Percentiles rank a stretch among this genome's conserved stretches.
These are phyloP conservation scores for Baronia brevicornis DNA, from an alignment of 2,888 invertebrate species.

Conservation along the genomic window DNA sequence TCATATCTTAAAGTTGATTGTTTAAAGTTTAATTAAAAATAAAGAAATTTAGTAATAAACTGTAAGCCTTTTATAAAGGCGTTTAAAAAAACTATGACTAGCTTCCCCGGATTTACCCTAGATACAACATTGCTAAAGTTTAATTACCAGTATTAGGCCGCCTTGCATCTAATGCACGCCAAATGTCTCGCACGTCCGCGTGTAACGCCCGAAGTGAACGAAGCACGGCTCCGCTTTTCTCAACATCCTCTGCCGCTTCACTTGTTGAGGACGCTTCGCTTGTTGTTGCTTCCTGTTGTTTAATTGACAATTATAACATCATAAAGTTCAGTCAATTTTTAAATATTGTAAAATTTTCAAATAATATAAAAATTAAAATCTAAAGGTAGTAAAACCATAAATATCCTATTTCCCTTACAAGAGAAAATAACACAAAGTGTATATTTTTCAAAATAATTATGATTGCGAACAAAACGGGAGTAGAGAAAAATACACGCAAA, in stretches of 20 bases:
- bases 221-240: conserved; percentile 51
- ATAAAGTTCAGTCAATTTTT: background rate
- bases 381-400: too few relatives aligned
- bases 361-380: background rate
- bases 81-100: too few relatives aligned
- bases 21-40: background rate
- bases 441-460: too few relatives aligned
- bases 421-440: too few relatives aligned
- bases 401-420: too few relatives aligned
- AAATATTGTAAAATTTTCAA: background rate
- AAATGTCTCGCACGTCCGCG: conserved; percentile 36
- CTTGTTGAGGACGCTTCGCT: conserved; percentile 53
- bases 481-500: too few relatives aligned
- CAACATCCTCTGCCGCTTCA: conserved; percentile 24
- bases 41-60: too few relatives aligned
- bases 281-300: conserved; percentile 41
- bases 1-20: background rate
- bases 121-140: too few relatives aligned
- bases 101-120: too few relatives aligned
- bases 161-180: conserved; percentile 30
- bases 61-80: too few relatives aligned
- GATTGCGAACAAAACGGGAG: too few relatives aligned
- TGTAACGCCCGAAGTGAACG: conserved; percentile 34
- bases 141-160: conserved; percentile 25
- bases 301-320: background rate